Evolutionary conservation across 2,113 vertebrate genomes (phyloP).

Genomic region (Acinonyx jubatus): DNA sequence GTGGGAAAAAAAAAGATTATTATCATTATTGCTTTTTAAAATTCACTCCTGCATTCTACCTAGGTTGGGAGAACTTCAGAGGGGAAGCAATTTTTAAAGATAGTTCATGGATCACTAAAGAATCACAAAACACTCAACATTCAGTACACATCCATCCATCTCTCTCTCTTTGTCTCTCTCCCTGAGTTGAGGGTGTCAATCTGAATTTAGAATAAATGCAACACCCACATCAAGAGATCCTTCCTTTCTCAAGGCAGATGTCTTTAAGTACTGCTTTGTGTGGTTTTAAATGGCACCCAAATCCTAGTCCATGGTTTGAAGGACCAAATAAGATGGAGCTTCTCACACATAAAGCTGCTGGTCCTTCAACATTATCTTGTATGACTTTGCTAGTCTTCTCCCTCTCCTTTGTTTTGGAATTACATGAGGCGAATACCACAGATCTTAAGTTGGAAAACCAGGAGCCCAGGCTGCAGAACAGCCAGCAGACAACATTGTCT

Average conservation of each 20-base stretch:
- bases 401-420: constrained; percentile 85
- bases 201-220: constrained; percentile 81
- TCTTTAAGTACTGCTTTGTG: constrained; percentile 75
- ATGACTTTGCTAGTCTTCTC: constrained; percentile 78
- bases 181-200: constrained; percentile 82
- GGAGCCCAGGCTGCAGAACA: constrained; percentile 84
- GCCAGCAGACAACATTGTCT: constrained; percentile 86
- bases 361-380: constrained; percentile 83
- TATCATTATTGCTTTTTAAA: constrained; percentile 77
- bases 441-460: constrained; percentile 85
- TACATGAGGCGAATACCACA: constrained; percentile 83
- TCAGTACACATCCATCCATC: constrained; percentile 74
- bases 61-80: constrained; percentile 77
- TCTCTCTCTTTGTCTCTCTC: constrained; percentile 47
- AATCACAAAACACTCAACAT: constrained; percentile 80
- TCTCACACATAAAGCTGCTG: constrained; percentile 80
- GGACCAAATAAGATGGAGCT: constrained; percentile 69
- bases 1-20: constrained; percentile 72
- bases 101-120: constrained; percentile 75
- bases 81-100: constrained; percentile 77
- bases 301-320: constrained; percentile 67
- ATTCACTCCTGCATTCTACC: constrained; percentile 76
- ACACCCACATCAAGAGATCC: constrained; percentile 79
- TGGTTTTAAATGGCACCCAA: constrained; percentile 78
- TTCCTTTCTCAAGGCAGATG: constrained; percentile 77